These are phyloP conservation scores for Meriones psammophilus DNA, from an alignment of 2,797 vertebrate species.

Conservation along the genomic window DNA sequence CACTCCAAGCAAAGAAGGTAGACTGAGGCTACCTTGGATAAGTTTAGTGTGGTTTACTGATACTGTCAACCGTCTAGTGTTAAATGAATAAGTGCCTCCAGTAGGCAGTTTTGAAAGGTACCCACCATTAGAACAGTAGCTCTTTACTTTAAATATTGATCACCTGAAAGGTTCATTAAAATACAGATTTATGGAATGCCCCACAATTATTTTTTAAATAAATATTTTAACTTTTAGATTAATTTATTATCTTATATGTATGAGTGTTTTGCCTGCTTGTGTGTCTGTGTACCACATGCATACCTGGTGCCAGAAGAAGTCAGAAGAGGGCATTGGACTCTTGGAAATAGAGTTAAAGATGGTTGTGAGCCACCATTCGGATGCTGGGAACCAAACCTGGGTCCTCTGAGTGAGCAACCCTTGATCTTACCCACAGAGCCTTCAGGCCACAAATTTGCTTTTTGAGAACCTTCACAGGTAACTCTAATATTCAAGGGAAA, in stretches of 20 bases:
- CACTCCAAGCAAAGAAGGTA: neutral
- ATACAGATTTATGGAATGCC: neutral
- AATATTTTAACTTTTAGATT: conserved; percentile 4
- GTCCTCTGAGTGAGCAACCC: neutral
- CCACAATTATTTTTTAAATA: neutral
- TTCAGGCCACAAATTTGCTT: neutral
- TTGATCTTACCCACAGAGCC: neutral
- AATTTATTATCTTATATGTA: neutral
- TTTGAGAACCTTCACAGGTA: neutral
- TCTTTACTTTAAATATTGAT: neutral
- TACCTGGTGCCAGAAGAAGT: neutral
- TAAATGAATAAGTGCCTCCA: neutral
- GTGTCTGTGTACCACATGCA: neutral
- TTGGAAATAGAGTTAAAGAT: neutral
- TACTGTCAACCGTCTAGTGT: neutral
- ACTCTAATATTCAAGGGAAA: neutral
- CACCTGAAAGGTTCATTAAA: neutral
- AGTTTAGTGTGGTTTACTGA: neutral
- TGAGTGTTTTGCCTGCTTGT: neutral
- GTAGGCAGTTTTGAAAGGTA: neutral
- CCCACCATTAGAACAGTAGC: neutral
- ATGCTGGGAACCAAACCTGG: neutral
- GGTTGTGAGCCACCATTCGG: neutral
- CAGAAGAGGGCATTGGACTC: neutral
- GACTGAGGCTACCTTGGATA: neutral